Evolutionary conservation across 2,113 vertebrate genomes (phyloP), one percentile per base, ranked within the genome.

Genomic region (Taurulus bubalis): DNA sequence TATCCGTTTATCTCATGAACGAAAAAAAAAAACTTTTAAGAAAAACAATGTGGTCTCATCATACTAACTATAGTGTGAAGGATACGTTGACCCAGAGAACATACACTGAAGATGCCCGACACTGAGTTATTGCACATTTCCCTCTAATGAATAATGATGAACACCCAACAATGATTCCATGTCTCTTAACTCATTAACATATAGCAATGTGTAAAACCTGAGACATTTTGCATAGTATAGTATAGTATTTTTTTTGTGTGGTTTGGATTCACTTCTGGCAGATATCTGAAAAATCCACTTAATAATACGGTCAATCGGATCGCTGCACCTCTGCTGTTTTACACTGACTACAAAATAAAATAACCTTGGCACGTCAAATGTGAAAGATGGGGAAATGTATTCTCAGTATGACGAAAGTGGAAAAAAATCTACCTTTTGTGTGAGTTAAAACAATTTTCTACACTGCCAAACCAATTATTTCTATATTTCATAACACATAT

Each of bases 391-490:
- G 30, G 32, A 49, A 51, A 64, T 8, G 2, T 15, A 3, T 56
- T 40, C n/a, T 28, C 38, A 20, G n/a, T 28, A 56, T 56, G 6
- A 34, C 40, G n/a, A 20, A n/a, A 38, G 53, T 28, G 34, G 20
- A 5, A 30, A 56, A 56, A 55, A 15, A 45, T 38, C 36, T 5
- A 9, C 36, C 36, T 38, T 38, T 38, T 8, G 8, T 38, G 8
- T 38, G 8, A 38, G 8, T 38, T 38, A 38, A 38, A 38, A 38
- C 36, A 38, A 38, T 38, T 38, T 56, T 56, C 53, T 26, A 56
- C 53, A 6, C 63, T 12, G 16, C 9, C 55, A 51, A 58, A 80
- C 53, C 63, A 74, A 47, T 77, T 53, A 55, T 22, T 69, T 1
- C 5, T 11, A 2, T 2, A 34, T 28, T 34, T 67, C 9, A 72